Evolutionary conservation across 2,888 invertebrate species (phyloP), one percentile per base, ranked within the genome.

Genomic region (Dasypogon diadema): DNA sequence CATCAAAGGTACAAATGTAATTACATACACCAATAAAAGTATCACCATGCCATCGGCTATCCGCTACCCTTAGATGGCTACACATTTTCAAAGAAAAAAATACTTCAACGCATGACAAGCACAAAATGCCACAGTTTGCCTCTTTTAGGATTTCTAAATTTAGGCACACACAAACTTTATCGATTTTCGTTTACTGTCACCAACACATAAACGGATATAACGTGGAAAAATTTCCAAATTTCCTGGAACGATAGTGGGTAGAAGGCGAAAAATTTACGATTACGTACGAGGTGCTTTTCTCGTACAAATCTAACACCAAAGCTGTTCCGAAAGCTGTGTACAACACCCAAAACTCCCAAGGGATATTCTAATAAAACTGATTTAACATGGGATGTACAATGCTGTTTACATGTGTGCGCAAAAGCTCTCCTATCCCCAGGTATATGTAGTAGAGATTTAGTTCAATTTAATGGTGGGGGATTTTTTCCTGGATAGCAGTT

Each of bases 111-210:
- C 70, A 70, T 51, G 54, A 51, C 54, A 54, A 70, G 42, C 70
- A 70, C 54, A 54, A 54, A 54, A 70, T 21, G 70, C 51, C 34
- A 70, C 54, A 54, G 70, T 51, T 51, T 51, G 70, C 51, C 70
- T 54, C 70, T 74, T 74, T 74, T 74, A 42, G 56, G 46, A 26
- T 37, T 74, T 74, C 74, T 74, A 74, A 56, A 74, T 74, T 58
- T 74, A 74, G 74, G 18, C 54, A 70, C 70, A 74, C 48, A 74
- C 74, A 74, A 74, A 74, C 46, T 46, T 48, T 74, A 74, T 74
- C 74, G 74, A 74, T 74, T 74, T 74, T 74, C 46, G 42, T 26
- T 58, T 74, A 70, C 54, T 70, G 30, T 54, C 70, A 70, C 54
- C 14, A 70, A 18, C 16, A 70, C 70, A 70, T 21, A 12, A 54